A percentile compares a stretch with the other conserved stretches of the same genome.
Evolutionary conservation across 2,888 invertebrate species (phyloP).

Genomic region (Nomada ferruginata): DNA sequence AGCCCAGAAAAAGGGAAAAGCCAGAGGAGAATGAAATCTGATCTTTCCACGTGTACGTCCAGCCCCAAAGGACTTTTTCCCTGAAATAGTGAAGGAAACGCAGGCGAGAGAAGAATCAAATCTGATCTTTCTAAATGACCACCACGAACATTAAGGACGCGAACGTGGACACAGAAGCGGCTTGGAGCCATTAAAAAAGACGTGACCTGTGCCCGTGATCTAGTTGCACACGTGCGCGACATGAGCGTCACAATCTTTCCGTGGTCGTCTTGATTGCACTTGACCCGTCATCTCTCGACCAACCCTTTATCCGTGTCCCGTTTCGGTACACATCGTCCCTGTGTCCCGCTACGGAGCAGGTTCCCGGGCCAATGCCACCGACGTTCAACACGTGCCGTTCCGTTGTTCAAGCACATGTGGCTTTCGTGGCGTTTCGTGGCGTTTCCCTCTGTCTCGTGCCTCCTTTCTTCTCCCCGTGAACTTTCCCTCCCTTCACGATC

Average conservation of each 20-base stretch:
- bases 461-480: conserved; percentile 42
- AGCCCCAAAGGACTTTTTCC: too few relatives aligned
- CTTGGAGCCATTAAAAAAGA: conserved; percentile 3
- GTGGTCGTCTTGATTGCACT: conserved; percentile 46
- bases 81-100: too few relatives aligned
- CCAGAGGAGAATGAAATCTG: too few relatives aligned
- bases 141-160: not conserved
- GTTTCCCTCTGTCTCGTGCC: conserved; percentile 55
- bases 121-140: too few relatives aligned
- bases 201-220: not conserved
- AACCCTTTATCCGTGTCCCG: conserved; percentile 41
- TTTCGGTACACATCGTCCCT: conserved; percentile 37
- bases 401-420: conserved; percentile 57
- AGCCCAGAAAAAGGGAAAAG: too few relatives aligned
- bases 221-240: conserved; percentile 31
- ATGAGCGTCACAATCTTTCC: conserved; percentile 62
- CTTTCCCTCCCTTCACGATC: conserved; percentile 41
- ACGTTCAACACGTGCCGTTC: conserved; percentile 77
- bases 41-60: too few relatives aligned
- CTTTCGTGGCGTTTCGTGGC: conserved; percentile 55
- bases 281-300: conserved; percentile 62
- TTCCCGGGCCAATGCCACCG: conserved; percentile 64
- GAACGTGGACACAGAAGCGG: not conserved
- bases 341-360: conserved; percentile 34
- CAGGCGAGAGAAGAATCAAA: too few relatives aligned